phyloP scores from a whole-genome alignment of 2,797 vertebrate genomes.

The Knipowitschia caucasica region DNA sequence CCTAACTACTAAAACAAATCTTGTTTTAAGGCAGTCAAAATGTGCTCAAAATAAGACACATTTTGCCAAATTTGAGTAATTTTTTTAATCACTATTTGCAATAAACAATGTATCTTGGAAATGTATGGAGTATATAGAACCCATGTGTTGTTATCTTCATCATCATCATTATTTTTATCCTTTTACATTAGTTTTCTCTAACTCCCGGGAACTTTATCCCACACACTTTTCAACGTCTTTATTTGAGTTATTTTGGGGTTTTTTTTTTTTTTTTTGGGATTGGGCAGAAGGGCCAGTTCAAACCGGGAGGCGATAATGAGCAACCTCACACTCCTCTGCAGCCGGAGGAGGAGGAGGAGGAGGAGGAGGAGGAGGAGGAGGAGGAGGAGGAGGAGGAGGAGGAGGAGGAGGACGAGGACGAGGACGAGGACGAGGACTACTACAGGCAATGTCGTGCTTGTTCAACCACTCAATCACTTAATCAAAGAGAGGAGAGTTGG shows the following conservation, averaged over 20 bases:
- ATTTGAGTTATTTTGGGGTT: slow-evolving; percentile 7
- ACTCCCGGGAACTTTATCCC: too few species aligned
- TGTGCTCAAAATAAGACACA: too few species aligned
- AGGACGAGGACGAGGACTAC: slow-evolving; percentile 40
- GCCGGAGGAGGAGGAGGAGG: slow-evolving; percentile 21
- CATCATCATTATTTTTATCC: too few species aligned
- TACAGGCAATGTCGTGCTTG: slow-evolving; percentile 60
- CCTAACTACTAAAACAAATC: too few species aligned
- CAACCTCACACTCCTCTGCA: slow-evolving; percentile 37
- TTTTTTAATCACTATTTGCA: too few species aligned
- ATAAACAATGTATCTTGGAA: too few species aligned
- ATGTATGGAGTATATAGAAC: too few species aligned
- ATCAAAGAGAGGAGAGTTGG: too few species aligned
- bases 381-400: slow-evolving; percentile 23
- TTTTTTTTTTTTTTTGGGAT: not conserved
- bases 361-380: slow-evolving; percentile 32
- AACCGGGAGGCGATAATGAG: slow-evolving; percentile 61
- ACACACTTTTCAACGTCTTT: slow-evolving; percentile 15
- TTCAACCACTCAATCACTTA: slow-evolving; percentile 65
- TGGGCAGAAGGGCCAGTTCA: slow-evolving; percentile 14
- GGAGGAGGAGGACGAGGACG: slow-evolving; percentile 17
- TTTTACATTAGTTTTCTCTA: too few species aligned
- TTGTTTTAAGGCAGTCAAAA: too few species aligned
- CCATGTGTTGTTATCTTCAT: too few species aligned
- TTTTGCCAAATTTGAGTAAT: too few species aligned